Evolutionary conservation across 2,888 invertebrate species (phyloP), one percentile per base, ranked within the genome.

Genomic region (Nephrocerus scutellatus): DNA sequence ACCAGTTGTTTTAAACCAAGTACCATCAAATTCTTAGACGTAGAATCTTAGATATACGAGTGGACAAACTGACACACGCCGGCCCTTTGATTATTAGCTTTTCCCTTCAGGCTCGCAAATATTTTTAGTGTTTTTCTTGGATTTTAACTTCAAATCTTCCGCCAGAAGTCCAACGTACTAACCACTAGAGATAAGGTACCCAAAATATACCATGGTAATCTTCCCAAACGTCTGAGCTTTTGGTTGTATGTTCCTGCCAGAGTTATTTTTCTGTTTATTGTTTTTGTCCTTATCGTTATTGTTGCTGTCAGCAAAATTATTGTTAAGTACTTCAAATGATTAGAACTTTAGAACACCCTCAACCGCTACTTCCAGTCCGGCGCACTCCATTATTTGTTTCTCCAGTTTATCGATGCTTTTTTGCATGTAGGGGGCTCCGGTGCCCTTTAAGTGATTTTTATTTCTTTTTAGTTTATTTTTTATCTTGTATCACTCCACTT

Each of bases 401-500:
- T 36, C 36, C 15, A 28, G 14, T 5, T 36, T 28, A 12, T 36
- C 18, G 7, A 36, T 36, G 14, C 5, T 20, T 30, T 37, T 37
- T 30, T n/a, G 18, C 9, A 29, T 29, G 23, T 23, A 36, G 18
- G 36, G 38, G 21, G 13, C 26, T 21, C 38, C 26, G 8, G 39
- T 32, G 9, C 32, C 32, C 22, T 32, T 32, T 32, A 22, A 28
- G 15, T 39, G 21, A 28, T 32, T 6, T 22, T 39, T 39, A 23
- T 37, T 30, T 6, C 6, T 30, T 19, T 18, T 36, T 16, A 30
- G 18, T 9, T 36, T 36, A 15, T 22, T 39, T 22, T 39, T 39
- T 1, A 33, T 33, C 8, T 39, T 32, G 9, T 32, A 39, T 39
- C n/a, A n/a, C n/a, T n/a, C n/a, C n/a, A n/a, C n/a, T n/a, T n/a